Conservation (phyloP, 1,140 invertebrate genomes). For the Adoxophyes honmai region DNA sequence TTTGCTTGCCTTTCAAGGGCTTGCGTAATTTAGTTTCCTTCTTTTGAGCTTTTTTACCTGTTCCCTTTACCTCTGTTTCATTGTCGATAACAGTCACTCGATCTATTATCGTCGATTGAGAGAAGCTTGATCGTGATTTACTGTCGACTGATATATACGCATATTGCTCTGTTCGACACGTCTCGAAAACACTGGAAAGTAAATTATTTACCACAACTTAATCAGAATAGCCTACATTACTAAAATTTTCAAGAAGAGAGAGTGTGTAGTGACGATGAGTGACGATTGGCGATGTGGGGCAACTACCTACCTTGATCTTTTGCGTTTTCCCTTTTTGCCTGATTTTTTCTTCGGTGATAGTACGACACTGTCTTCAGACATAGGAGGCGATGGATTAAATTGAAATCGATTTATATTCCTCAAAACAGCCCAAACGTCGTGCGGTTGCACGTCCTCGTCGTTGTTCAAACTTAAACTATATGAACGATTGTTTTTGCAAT, state of each 20-base stretch:
- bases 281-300: too few relatives aligned
- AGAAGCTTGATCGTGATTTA: constrained; percentile 34
- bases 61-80: constrained; percentile 32
- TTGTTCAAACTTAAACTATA: constrained; percentile 16
- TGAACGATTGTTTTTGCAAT: constrained; percentile 24
- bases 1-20: constrained; percentile 15
- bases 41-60: constrained; percentile 28
- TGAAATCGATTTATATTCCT: constrained; percentile 57
- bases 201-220: background rate
- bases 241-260: too few relatives aligned
- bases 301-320: constrained; percentile 15
- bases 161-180: constrained; percentile 57
- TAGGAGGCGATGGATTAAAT: constrained; percentile 45
- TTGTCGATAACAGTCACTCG: constrained; percentile 60
- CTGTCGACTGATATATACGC: constrained; percentile 50
- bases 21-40: constrained; percentile 14
- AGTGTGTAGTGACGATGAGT: too few relatives aligned
- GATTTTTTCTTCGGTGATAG: constrained; percentile 34
- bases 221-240: too few relatives aligned
- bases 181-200: constrained; percentile 51
- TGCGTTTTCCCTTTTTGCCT: constrained; percentile 21
- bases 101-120: constrained; percentile 52
- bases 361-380: constrained; percentile 43
- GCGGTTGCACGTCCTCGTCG: constrained; percentile 21
- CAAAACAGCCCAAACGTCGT: constrained; percentile 60